phyloP scores from a whole-genome alignment of 2,113 vertebrate species.

The Morone chrysops region DNA sequence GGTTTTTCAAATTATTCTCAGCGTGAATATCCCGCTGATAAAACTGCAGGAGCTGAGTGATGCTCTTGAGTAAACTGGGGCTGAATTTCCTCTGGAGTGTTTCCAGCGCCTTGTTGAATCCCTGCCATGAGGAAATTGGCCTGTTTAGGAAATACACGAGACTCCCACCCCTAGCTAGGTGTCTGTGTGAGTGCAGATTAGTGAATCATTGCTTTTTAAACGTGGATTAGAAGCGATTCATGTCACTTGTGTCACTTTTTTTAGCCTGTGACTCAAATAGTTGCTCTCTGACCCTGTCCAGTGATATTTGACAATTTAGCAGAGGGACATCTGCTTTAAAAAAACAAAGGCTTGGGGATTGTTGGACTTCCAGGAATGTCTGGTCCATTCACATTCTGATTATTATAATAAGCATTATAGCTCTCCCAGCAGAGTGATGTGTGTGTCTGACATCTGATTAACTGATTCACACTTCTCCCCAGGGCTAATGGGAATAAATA shows the following conservation, averaged over 20 bases:
- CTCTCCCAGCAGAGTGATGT: slow-evolving; percentile 33
- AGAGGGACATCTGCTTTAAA: slow-evolving; percentile 3
- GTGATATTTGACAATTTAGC: slow-evolving; percentile 13
- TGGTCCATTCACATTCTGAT: slow-evolving; percentile 45
- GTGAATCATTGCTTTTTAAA: slow-evolving; percentile 30
- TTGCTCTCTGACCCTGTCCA: slow-evolving; percentile 11
- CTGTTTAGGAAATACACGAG: slow-evolving; percentile 22
- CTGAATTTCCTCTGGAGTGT: slow-evolving; percentile 37
- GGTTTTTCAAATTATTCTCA: slow-evolving; percentile 25
- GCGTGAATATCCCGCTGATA: slow-evolving; percentile 28
- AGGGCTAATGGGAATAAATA: slow-evolving; percentile 72
- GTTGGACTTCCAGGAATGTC: slow-evolving; percentile 26
- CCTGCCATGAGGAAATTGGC: slow-evolving; percentile 32
- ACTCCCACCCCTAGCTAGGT: slow-evolving; percentile 14
- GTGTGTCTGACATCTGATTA: slow-evolving; percentile 67
- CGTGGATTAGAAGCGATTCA: slow-evolving; percentile 5
- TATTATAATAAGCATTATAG: slow-evolving; percentile 31
- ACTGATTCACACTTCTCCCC: slow-evolving; percentile 54
- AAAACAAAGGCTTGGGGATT: slow-evolving; percentile 26
- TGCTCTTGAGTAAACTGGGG: slow-evolving; percentile 19
- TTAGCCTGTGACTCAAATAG: background rate
- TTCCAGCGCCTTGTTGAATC: slow-evolving; percentile 37
- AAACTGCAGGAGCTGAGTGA: slow-evolving; percentile 28
- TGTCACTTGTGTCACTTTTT: slow-evolving; percentile 16
- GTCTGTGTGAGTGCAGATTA: slow-evolving; percentile 53